Conservation (phyloP, 1,140 invertebrate genomes). For the Megalonaias nervosa region DNA sequence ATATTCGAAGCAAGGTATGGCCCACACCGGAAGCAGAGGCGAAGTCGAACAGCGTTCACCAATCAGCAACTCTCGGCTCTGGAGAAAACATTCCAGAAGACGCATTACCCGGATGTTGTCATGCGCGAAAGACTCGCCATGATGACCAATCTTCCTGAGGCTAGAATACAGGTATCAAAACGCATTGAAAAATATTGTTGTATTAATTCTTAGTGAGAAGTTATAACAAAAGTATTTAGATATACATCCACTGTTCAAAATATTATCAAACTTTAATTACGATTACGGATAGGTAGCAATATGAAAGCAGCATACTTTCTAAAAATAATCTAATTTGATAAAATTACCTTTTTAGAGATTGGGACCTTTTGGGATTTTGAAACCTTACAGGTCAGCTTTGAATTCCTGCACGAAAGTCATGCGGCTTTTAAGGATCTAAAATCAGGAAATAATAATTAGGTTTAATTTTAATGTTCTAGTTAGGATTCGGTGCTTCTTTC, state of each 20-base stretch:
- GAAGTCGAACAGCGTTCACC: constrained; percentile 94
- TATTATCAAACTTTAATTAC: not conserved
- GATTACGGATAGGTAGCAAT: not conserved
- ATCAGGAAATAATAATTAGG: too few relatives aligned
- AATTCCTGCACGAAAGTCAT: too few relatives aligned
- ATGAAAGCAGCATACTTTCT: not conserved
- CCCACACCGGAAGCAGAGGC: constrained; percentile 84
- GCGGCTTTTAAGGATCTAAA: too few relatives aligned
- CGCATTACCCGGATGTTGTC: constrained; percentile 95
- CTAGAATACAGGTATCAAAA: constrained; percentile 85
- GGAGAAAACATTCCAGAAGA: constrained; percentile 94
- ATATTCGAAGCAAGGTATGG: constrained; percentile 68
- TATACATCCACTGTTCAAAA: not conserved
- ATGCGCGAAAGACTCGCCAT: constrained; percentile 91
- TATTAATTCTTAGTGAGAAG: not conserved
- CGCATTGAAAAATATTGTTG: too few relatives aligned
- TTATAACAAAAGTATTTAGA: constrained; percentile 3
- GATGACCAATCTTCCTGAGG: constrained; percentile 92
- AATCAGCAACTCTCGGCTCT: constrained; percentile 95
- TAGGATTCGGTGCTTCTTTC: too few relatives aligned
- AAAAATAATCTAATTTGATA: not conserved
- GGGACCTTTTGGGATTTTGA: too few relatives aligned
- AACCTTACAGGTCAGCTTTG: too few relatives aligned
- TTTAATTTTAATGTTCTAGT: too few relatives aligned
- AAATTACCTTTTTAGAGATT: too few relatives aligned